Base-by-base conservation (phyloP, 1,140 invertebrate species). In the Capitella teleta region DNA sequence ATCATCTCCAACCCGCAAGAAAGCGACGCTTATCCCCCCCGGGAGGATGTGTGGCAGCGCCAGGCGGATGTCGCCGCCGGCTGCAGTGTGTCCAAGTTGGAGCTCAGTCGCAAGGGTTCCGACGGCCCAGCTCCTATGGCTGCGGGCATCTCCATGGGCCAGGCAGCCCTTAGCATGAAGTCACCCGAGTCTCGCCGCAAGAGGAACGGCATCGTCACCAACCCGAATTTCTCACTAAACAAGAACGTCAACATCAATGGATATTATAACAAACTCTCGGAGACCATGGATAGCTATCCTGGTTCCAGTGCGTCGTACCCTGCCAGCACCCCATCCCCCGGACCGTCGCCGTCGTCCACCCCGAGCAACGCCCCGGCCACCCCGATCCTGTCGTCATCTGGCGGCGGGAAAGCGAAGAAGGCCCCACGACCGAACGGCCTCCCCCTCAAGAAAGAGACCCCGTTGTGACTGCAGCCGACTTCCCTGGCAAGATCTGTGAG, bases 141-240 rank as follows among this genome's bases (percentile, higher is more conserved):
- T 32, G 68, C 79, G 38, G 74, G 57, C 42, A 55, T 64, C 14
- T 55, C 62, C 10, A 63, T 68, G 60, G 64, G 67, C 23, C 60
- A 61, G 30, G 55, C 57, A 46, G 59, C 55, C 18, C 45, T 63
- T n/a, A 58, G 58, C 44, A 58, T 60, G 47, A 54, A 61, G 21
- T 72, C 66, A 12, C 70, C 71, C 28, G 75, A 75, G 55, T 59
- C 63, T 23, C 61, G 70, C 44, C 56, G 66, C 21, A 73, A 72
- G 57, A 78, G 87, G 53, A 92, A 91, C 64, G 87, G 88, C 3
- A 87, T 91, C 53, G 86, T 90, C 6, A 89, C 87, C 3, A 93
- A 93, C 68, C 88, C 88, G 30, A 88, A 87, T 47, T 81, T 88
- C 76, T 73, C 58, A 2, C 60, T 62, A n/a, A 25, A 6, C 16